Conservation (phyloP, 2,113 vertebrate genomes). For the Solea solea region DNA sequence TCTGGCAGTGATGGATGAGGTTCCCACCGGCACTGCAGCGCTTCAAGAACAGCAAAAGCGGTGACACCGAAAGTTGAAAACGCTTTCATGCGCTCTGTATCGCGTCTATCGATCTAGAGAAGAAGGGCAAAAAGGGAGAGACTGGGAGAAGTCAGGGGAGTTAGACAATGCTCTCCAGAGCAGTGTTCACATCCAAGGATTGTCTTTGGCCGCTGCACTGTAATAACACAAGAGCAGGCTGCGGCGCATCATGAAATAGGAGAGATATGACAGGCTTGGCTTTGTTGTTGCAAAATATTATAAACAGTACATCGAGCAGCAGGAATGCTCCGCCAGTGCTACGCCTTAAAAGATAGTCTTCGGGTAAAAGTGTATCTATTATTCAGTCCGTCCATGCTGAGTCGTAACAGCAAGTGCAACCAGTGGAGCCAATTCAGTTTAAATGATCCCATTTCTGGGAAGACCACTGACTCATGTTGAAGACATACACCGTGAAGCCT, state of each 20-base stretch:
- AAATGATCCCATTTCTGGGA: neutral
- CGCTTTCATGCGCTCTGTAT: neutral
- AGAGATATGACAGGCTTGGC: neutral
- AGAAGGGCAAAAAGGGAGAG: neutral
- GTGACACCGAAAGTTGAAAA: neutral
- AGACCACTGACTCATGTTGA: neutral
- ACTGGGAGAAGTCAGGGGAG: conserved; percentile 10
- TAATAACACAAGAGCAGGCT: conserved; percentile 13
- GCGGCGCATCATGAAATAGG: conserved; percentile 1
- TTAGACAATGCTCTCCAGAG: conserved; percentile 11
- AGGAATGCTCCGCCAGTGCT: neutral
- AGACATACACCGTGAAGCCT: neutral
- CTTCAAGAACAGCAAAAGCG: conserved; percentile 2
- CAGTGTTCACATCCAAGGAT: neutral
- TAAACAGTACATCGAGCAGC: neutral
- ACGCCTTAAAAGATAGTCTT: neutral
- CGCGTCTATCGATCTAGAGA: neutral
- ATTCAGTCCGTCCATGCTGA: neutral
- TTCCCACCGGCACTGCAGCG: conserved; percentile 8
- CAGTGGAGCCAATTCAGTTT: neutral
- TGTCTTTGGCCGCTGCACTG: conserved; percentile 44
- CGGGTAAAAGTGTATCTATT: neutral
- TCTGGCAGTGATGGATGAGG: conserved; percentile 8
- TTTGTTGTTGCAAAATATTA: conserved; percentile 10
- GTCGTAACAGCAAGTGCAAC: neutral